Conservation (phyloP, 2,888 invertebrate species). For the Sinhomidia bicolor region DNA sequence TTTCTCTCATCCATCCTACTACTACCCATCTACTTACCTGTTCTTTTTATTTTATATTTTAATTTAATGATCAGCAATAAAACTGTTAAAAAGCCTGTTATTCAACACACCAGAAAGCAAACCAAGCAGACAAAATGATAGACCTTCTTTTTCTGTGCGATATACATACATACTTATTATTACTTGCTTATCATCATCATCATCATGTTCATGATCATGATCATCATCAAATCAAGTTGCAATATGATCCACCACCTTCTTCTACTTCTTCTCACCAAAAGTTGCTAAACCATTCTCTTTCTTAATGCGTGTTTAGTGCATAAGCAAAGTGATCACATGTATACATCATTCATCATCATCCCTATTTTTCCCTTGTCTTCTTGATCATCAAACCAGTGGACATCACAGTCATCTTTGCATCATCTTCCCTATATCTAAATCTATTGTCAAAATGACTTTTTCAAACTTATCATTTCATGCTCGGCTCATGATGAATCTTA, state of each 20-base stretch:
- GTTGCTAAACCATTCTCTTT: constrained; percentile 50
- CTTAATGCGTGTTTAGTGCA: constrained; percentile 1
- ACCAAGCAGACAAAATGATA: constrained; percentile 51
- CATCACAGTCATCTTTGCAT: not conserved
- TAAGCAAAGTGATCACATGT: no score
- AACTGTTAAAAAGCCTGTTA: constrained; percentile 67
- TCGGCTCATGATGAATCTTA: not conserved
- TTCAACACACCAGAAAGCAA: constrained; percentile 60
- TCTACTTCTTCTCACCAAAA: constrained; percentile 16
- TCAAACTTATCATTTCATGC: not conserved
- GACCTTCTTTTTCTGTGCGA: constrained; percentile 19
- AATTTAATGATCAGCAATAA: constrained; percentile 70
- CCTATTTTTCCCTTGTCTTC: not conserved
- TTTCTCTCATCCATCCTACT: not conserved
- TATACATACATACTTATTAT: no score
- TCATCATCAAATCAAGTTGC: not conserved
- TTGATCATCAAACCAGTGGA: constrained; percentile 31
- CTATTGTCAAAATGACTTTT: not conserved
- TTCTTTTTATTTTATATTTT: constrained; percentile 44
- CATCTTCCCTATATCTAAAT: not conserved
- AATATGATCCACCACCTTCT: no score
- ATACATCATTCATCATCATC: constrained; percentile 39
- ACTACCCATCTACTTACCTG: constrained; percentile 18
- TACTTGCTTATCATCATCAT: constrained; percentile 12
- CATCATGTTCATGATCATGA: not conserved